A percentile compares a stretch with the other conserved stretches of the same genome.
Evolutionary conservation across 2,113 vertebrate genomes (phyloP).

Genomic region (Zapus hudsonius): DNA sequence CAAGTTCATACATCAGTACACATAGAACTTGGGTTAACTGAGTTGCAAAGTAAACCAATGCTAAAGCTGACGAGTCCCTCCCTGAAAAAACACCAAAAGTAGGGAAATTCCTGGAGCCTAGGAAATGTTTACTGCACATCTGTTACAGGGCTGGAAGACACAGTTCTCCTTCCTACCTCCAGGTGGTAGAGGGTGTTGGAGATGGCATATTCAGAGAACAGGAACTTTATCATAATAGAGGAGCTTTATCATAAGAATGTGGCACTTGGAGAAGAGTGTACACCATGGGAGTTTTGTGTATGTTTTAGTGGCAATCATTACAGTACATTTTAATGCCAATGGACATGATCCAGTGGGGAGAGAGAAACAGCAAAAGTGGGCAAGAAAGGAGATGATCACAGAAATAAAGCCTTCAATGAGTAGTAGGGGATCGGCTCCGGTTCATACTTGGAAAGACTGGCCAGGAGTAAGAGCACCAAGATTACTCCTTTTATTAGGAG

Average conservation of each 20-base stretch:
- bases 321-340: background rate
- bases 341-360: background rate
- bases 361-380: background rate
- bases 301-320: constrained; percentile 17
- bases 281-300: background rate
- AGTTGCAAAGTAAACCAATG: background rate
- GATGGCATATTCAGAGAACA: background rate
- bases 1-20: background rate
- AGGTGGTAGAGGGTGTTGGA: background rate
- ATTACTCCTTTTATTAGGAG: background rate
- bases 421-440: background rate
- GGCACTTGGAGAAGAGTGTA: background rate
- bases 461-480: background rate
- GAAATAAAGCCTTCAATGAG: background rate
- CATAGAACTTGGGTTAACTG: background rate
- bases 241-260: background rate
- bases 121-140: background rate
- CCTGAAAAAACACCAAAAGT: background rate
- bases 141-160: background rate
- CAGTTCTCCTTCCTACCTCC: constrained; percentile 3
- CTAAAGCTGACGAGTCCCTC: background rate
- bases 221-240: background rate
- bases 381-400: background rate
- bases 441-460: background rate
- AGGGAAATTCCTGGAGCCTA: background rate